Evolutionary conservation across 2,797 vertebrate genomes (phyloP).

Genomic region (Dendrocincla tyrannina): DNA sequence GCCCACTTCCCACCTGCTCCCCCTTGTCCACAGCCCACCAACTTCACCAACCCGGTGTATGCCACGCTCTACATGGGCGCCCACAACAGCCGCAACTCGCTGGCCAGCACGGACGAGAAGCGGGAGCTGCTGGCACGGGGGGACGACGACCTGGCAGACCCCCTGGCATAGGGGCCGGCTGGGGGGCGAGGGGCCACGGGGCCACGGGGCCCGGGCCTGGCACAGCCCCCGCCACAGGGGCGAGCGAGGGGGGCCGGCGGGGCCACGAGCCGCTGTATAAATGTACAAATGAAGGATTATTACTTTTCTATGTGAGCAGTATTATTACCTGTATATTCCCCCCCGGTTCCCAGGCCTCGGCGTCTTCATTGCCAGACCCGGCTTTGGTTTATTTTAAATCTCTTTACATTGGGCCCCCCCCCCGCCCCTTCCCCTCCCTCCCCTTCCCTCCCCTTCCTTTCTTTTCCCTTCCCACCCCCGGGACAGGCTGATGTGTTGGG

Average conservation of each 20-base stretch:
- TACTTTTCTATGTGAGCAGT: slow-evolving; percentile 99
- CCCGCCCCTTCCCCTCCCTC: neutral
- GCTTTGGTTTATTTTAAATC: slow-evolving; percentile 26
- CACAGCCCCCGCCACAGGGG: neutral
- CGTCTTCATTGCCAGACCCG: slow-evolving; percentile 30
- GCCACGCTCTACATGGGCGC: slow-evolving; percentile 98
- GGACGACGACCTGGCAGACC: slow-evolving; percentile 92
- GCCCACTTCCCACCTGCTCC: neutral
- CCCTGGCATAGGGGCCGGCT: slow-evolving; percentile 84
- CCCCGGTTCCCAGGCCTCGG: slow-evolving; percentile 7
- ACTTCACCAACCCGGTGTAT: slow-evolving; percentile 97
- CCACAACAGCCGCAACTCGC: slow-evolving; percentile 93
- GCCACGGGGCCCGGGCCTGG: neutral
- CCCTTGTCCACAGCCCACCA: slow-evolving; percentile 84
- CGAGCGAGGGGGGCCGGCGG: slow-evolving; percentile 33
- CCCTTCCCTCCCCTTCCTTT: neutral
- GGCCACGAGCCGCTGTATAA: slow-evolving; percentile 84
- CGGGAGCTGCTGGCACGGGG: slow-evolving; percentile 90
- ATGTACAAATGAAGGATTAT: slow-evolving; percentile 98
- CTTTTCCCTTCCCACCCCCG: neutral
- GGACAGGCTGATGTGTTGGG: neutral
- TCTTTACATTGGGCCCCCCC: neutral
- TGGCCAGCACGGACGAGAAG: slow-evolving; percentile 96
- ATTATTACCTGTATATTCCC: slow-evolving; percentile 92
- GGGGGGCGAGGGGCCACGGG: neutral